Conservation (phyloP, 2,888 invertebrate species). For the Ganaspis brasiliensis region DNA sequence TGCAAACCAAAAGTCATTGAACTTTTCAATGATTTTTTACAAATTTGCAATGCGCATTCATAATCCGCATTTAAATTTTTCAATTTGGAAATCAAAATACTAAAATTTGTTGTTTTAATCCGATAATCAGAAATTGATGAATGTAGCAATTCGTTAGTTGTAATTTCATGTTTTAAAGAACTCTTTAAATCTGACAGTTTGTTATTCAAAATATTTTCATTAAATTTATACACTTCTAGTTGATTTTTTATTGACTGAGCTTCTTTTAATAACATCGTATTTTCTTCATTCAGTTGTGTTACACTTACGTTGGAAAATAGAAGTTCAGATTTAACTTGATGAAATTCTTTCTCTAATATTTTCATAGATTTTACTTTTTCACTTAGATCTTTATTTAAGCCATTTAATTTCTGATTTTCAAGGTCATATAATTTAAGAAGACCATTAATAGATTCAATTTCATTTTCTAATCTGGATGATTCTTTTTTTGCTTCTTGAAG, state of each 20-base stretch:
- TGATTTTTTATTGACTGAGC: conserved; percentile 52
- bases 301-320: conserved; percentile 52
- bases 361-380: conserved; percentile 58
- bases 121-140: conserved; percentile 5
- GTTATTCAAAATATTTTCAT: conserved; percentile 45
- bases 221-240: conserved; percentile 46
- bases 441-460: conserved; percentile 81
- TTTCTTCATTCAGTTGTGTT: conserved; percentile 21
- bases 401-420: conserved; percentile 59
- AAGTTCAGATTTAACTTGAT: conserved; percentile 46
- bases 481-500: conserved; percentile 78
- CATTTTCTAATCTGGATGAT: conserved; percentile 65
- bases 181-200: conserved; percentile 46
- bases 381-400: conserved; percentile 52
- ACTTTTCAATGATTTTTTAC: conserved; percentile 29
- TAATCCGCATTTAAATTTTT: conserved; percentile 11
- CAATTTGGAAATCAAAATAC: conserved; percentile 44
- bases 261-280: conserved; percentile 44
- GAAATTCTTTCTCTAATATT: conserved; percentile 59
- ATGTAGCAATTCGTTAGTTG: conserved; percentile 22
- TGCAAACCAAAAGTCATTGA: conserved; percentile 11
- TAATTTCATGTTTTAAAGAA: conserved; percentile 54
- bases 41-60: conserved; percentile 21
- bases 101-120: conserved; percentile 41
- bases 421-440: conserved; percentile 57